phyloP scores from a whole-genome alignment of 2,113 vertebrate genomes.

The Notechis scutatus region DNA sequence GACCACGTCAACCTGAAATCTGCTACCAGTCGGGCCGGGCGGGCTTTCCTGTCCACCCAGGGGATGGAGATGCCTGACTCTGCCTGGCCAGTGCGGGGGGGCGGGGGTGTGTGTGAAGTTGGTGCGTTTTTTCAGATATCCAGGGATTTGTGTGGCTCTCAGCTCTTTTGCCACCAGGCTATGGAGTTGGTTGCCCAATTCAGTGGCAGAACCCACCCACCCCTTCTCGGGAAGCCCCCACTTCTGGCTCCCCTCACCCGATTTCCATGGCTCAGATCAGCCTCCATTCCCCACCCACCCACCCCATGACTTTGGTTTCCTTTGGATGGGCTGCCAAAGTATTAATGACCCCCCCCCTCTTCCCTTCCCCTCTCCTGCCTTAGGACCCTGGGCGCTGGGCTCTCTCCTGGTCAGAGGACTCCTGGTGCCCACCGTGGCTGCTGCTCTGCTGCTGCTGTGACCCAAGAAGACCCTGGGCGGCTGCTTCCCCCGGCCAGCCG shows the following conservation, averaged over 20 bases:
- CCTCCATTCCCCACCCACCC: background rate
- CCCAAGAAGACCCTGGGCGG: background rate
- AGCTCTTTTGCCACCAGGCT: background rate
- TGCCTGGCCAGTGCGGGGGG: background rate
- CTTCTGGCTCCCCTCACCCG: background rate
- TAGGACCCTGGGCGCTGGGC: background rate
- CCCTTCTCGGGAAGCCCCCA: background rate
- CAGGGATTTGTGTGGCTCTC: background rate
- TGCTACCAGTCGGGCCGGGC: background rate
- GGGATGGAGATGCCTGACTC: background rate
- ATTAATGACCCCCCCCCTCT: background rate
- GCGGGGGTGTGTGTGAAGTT: background rate
- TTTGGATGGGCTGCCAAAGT: background rate
- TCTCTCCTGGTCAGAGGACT: background rate
- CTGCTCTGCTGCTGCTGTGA: background rate
- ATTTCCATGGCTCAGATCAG: background rate
- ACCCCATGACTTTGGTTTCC: background rate
- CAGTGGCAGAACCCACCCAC: background rate
- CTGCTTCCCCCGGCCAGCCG: background rate
- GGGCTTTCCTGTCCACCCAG: background rate
- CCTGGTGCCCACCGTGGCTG: background rate
- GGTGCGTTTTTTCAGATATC: background rate
- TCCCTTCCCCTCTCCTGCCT: no score
- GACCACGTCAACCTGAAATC: background rate
- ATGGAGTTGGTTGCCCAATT: background rate